A percentile compares a stretch with the other conserved stretches of the same genome.
Evolutionary conservation across 1,140 invertebrate genomes (phyloP).

Genomic region (Diachasmimorpha longicaudata): DNA sequence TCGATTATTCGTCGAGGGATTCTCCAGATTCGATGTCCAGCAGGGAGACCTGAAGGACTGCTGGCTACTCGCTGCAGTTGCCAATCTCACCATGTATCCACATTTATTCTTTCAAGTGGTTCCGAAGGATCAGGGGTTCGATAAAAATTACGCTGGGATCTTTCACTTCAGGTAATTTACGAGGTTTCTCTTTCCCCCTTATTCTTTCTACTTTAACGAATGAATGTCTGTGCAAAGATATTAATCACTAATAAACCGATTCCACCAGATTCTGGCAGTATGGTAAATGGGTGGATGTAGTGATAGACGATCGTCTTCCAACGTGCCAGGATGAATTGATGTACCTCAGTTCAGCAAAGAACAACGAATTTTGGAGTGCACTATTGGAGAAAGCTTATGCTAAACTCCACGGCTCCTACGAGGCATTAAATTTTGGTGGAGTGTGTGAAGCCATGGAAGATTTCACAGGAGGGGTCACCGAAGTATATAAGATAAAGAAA

Average conservation of each 20-base stretch:
- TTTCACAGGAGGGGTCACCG: constrained; percentile 96
- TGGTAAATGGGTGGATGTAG: constrained; percentile 89
- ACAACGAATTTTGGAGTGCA: constrained; percentile 97
- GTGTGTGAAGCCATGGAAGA: constrained; percentile 99
- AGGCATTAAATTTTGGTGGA: constrained; percentile 95
- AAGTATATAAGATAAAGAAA: constrained; percentile 90
- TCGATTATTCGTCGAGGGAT: constrained; percentile 92
- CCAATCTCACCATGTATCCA: constrained; percentile 89
- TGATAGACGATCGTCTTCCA: constrained; percentile 94
- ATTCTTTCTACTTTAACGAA: too few relatives aligned
- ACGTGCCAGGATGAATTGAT: constrained; percentile 88
- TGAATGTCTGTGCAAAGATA: too few relatives aligned
- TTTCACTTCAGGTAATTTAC: constrained; percentile 84
- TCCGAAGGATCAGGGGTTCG: constrained; percentile 92
- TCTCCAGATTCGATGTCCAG: constrained; percentile 94
- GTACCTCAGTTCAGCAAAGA: constrained; percentile 91
- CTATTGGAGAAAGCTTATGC: constrained; percentile 98
- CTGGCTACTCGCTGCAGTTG: constrained; percentile 95
- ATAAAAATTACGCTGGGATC: constrained; percentile 89
- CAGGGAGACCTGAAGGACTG: constrained; percentile 98
- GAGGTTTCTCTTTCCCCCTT: too few relatives aligned
- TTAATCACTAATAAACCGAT: background rate
- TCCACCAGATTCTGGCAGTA: constrained; percentile 90
- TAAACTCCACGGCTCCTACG: constrained; percentile 96
- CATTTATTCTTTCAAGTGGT: constrained; percentile 93